A percentile compares a stretch with the other conserved stretches of the same genome.
Conservation (phyloP, 1,140 invertebrate genomes). For the Parapsyche elsis region DNA sequence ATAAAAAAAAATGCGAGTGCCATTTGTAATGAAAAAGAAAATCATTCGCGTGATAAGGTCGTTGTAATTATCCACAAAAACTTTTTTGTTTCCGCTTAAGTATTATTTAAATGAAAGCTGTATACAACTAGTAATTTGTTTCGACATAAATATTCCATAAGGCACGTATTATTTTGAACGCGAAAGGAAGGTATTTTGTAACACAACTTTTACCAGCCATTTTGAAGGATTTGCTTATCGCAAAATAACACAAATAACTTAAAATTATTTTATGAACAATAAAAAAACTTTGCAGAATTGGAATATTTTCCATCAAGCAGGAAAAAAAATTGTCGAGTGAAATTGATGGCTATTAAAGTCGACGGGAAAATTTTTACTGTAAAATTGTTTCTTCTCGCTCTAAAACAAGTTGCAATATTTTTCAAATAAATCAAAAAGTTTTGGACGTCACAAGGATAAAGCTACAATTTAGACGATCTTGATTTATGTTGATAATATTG, state of each 20-base stretch:
- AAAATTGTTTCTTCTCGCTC: too few species aligned
- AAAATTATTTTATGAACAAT: not conserved
- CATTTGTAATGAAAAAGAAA: slow-evolving; percentile 16
- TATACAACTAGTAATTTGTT: slow-evolving; percentile 20
- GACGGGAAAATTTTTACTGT: too few species aligned
- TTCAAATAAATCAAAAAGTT: too few species aligned
- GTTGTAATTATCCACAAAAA: slow-evolving; percentile 9
- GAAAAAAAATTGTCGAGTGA: too few species aligned
- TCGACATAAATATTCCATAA: slow-evolving; percentile 26
- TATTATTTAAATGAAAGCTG: slow-evolving; percentile 21
- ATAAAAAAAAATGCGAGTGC: not conserved
- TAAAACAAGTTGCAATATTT: too few species aligned
- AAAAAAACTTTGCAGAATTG: too few species aligned
- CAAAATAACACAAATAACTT: not conserved
- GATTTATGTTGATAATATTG: too few species aligned
- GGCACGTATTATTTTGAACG: not conserved
- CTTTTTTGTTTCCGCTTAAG: slow-evolving; percentile 13
- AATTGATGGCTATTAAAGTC: too few species aligned
- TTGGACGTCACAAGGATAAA: too few species aligned
- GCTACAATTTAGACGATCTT: too few species aligned
- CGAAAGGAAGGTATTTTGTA: not conserved
- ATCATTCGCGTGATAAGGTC: slow-evolving; percentile 7
- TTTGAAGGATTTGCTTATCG: not conserved
- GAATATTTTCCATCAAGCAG: too few species aligned
- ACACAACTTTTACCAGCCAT: not conserved